Evolutionary conservation across 2,113 vertebrate species (phyloP), one percentile per base, ranked within the genome.

Genomic region (Raja brachyura): DNA sequence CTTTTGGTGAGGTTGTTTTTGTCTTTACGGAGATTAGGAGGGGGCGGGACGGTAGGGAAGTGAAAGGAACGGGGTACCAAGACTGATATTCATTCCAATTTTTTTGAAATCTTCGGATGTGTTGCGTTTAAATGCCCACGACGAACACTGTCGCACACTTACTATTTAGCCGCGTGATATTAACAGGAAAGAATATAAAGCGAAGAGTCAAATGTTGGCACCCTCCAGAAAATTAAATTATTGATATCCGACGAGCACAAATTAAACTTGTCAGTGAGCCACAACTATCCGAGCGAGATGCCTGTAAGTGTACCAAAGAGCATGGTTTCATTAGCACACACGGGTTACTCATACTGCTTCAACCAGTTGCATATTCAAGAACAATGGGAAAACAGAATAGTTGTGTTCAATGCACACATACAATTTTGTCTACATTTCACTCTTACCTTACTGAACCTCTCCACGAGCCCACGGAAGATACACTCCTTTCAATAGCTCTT

Each of bases 381-480:
- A 59, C 56, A 61, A 16, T 31, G n/a, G 66, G 61, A 68, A 48
- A 68, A 66, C 5, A 90, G 14, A 90, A 3, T n/a, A 68, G 85
- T n/a, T 85, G 13, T 90, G 86, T 7, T 68, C 63, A 68, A 7
- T 39, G 20, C 0, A 73, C 16, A 70, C 25, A 18, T 92, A 31
- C 18, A 70, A 70, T 92, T 48, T 92, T 70, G 66, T 39, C 63
- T 70, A 68, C 39, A 70, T 70, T 73, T 13, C 25, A 70, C 63
- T 48, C 88, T 92, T 92, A 92, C 88, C 88, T 92, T 92, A 39
- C 63, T 39, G 22, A 22, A 48, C 63, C 88, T 92, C 70, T 85
- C 3, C 88, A 25, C 63, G 70, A 25, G 66, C 88, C 88, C 88
- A 70, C 61, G 18, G 66, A 68, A 18, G 33, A 25, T 48, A 92